Evolutionary conservation across 2,113 vertebrate species (phyloP), one percentile per base, ranked within the genome.

Genomic region (Zosterops hypoxanthus): DNA sequence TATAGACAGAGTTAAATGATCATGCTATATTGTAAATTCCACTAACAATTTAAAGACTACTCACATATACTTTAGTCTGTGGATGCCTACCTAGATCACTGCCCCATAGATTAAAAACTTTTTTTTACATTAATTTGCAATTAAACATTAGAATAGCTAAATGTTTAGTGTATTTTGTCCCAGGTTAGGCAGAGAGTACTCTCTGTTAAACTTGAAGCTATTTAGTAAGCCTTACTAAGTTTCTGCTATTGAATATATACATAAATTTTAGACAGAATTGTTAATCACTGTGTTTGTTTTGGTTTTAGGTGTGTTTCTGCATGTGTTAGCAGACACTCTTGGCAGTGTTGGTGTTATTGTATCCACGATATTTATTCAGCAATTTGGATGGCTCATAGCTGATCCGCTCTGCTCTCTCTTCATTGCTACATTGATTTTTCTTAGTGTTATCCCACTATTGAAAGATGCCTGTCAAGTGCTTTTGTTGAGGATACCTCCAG

Each of bases 381-480:
- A 99, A 95, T 99, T 99, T 88, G 99, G 99, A 86, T 99, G 99
- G 99, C 97, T 99, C 86, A 99, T 99, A 52, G 99, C 99, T 19
- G 99, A 99, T 95, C 99, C 99, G 0, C 99, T 99, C 63, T 99
- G 99, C 96, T 99, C 99, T 42, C 98, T 99, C 79, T 99, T 99
- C 96, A 99, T 99, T 94, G 98, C 99, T 91, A 96, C 98, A 12
- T 95, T 99, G 94, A 99, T 99, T 97, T 99, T 99, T 90, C 98
- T 99, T 92, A 99, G 99, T 80, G 99, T 99, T 97, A 98, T 99
- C 66, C 99, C 99, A 73, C 97, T 99, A 57, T 72, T 99, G 94
- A 99, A 99, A 97, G 99, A 99, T 59, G 98, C 99, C 60, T 99
- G 99, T 49, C 99, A 99, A 90, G 99, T 99, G 53, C 98, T 99